These are phyloP conservation scores for Hippolais icterina DNA, from an alignment of 2,113 vertebrate genomes.

Conservation along the genomic window DNA sequence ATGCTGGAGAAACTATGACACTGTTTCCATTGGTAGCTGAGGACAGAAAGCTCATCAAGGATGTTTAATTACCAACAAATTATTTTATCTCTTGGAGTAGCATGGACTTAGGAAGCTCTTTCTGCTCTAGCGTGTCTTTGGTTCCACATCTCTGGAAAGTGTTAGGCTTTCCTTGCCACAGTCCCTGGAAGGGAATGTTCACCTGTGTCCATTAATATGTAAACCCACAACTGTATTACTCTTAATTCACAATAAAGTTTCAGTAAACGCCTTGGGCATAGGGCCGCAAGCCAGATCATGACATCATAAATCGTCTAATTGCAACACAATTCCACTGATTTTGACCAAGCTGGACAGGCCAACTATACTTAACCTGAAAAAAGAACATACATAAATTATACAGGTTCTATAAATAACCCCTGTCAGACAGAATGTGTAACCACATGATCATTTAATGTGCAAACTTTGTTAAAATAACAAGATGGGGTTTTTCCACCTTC, in stretches of 20 bases:
- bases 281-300: not conserved
- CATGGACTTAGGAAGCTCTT: not conserved
- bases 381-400: not conserved
- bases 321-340: not conserved
- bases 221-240: not conserved
- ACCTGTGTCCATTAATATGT: not conserved
- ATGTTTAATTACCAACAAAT: not conserved
- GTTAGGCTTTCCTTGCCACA: not conserved
- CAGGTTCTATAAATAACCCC: not conserved
- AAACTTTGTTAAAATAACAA: not conserved
- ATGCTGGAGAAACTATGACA: not conserved
- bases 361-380: not conserved
- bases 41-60: not conserved
- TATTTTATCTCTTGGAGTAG: not conserved
- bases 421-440: not conserved
- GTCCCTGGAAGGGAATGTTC: not conserved
- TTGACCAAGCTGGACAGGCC: too few species aligned
- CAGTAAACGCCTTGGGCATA: not conserved
- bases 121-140: not conserved
- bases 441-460: rapidly evolving
- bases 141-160: not conserved
- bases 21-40: not conserved
- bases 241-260: not conserved
- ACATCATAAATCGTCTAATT: too few species aligned
- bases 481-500: not conserved